Evolutionary conservation across 2,113 vertebrate species (phyloP).

Genomic region (Cercocebus atys): DNA sequence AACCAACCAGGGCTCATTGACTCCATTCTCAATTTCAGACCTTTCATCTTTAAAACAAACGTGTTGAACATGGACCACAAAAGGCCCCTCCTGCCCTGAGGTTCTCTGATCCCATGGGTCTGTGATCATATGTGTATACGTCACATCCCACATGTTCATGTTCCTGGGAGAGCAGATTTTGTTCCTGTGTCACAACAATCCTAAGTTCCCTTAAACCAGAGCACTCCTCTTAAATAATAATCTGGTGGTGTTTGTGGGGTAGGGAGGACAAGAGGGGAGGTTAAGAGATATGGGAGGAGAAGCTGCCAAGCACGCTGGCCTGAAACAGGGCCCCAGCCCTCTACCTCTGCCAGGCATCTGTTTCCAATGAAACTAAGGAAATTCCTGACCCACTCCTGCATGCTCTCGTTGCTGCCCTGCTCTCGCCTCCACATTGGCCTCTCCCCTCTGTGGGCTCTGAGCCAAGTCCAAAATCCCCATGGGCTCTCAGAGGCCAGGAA

Average conservation of each 20-base stretch:
- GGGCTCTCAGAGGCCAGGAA: conserved; percentile 15
- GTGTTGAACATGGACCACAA: neutral
- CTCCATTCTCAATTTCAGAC: neutral
- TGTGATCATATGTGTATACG: neutral
- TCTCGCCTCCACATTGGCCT: neutral
- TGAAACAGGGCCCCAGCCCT: neutral
- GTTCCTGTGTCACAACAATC: neutral
- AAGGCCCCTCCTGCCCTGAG: neutral
- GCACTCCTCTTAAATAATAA: neutral
- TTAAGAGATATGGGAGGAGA: neutral
- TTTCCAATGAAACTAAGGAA: conserved; percentile 65
- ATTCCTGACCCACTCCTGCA: conserved; percentile 42
- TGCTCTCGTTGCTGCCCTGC: neutral
- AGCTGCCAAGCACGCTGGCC: neutral
- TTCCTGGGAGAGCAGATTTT: neutral
- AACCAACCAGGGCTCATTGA: neutral
- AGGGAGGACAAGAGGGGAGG: too few species aligned
- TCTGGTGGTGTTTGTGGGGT: neutral
- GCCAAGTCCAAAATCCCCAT: neutral
- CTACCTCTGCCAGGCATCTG: conserved; percentile 46
- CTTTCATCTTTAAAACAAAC: neutral
- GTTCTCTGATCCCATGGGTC: neutral
- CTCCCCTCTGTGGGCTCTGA: neutral
- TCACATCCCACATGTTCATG: neutral
- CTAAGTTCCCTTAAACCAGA: neutral